A percentile compares a stretch with the other conserved stretches of the same genome.
Evolutionary conservation across 2,797 vertebrate species (phyloP).

Genomic region (Martes flavigula): DNA sequence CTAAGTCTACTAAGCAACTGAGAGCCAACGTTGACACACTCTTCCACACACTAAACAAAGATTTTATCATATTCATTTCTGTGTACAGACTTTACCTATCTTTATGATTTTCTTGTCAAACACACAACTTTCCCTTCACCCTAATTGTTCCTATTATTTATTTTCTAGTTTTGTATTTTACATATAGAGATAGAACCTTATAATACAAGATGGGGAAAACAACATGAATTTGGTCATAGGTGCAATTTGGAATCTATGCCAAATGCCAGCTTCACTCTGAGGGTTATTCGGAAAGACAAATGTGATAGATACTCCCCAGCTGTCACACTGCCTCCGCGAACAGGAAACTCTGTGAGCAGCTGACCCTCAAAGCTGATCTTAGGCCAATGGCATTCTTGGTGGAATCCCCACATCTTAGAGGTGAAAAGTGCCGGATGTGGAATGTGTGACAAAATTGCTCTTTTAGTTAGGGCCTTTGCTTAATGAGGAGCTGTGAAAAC

Average conservation of each 20-base stretch:
- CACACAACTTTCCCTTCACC: neutral
- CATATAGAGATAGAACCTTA: neutral
- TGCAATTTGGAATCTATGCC: neutral
- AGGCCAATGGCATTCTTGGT: neutral
- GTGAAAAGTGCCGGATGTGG: neutral
- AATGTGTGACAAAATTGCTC: neutral
- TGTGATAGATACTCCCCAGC: neutral
- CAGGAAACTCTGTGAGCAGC: conserved; percentile 21
- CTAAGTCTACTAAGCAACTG: neutral
- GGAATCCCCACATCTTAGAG: neutral
- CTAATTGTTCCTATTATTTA: neutral
- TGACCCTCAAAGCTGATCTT: conserved; percentile 26
- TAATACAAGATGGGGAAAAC: neutral
- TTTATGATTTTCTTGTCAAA: conserved; percentile 29
- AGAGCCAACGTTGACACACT: neutral
- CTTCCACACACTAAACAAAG: neutral
- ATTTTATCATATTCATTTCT: neutral
- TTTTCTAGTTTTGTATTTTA: neutral
- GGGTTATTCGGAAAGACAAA: conserved; percentile 13
- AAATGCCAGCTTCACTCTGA: conserved; percentile 6
- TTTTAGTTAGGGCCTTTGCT: conserved; percentile 11
- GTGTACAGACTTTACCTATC: neutral
- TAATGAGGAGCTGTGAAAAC: neutral
- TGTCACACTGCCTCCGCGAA: neutral
- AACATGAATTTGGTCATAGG: neutral